Conservation (phyloP, 2,797 vertebrate species). For the Tauraco hartlaubi region DNA sequence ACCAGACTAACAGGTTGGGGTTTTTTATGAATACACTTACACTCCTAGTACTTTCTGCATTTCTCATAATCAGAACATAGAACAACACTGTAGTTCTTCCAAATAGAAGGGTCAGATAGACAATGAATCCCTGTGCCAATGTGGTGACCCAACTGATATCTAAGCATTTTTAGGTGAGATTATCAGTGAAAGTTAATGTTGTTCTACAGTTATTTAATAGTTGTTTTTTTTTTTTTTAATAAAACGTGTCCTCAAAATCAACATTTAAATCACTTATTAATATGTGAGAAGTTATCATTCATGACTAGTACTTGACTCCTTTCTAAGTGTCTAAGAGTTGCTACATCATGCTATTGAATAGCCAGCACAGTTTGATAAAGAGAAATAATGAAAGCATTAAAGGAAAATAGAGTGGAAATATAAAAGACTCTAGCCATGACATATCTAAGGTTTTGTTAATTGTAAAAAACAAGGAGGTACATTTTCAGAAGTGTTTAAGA, state of each 20-base stretch:
- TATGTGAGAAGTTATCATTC: background rate
- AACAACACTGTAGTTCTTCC: background rate
- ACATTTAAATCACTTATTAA: background rate
- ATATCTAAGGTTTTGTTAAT: background rate
- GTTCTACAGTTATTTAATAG: background rate
- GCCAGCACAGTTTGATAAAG: background rate
- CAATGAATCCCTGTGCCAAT: background rate
- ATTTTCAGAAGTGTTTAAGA: background rate
- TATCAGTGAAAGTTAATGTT: background rate
- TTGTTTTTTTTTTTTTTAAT: background rate
- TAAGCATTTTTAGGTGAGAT: background rate
- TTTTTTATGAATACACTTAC: background rate
- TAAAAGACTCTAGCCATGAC: background rate
- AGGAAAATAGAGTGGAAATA: background rate
- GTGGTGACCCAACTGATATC: background rate
- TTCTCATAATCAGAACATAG: background rate
- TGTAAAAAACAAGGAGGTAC: background rate
- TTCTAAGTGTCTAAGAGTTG: background rate
- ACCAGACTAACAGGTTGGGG: background rate
- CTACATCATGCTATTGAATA: background rate
- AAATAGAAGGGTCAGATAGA: background rate
- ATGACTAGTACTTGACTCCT: background rate
- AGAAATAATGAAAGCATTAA: background rate
- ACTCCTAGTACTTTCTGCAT: background rate
- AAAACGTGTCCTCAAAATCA: background rate